A percentile compares a stretch with the other conserved stretches of the same genome.
phyloP scores from a whole-genome alignment of 2,888 invertebrate genomes.

The Mythimna albipuncta region DNA sequence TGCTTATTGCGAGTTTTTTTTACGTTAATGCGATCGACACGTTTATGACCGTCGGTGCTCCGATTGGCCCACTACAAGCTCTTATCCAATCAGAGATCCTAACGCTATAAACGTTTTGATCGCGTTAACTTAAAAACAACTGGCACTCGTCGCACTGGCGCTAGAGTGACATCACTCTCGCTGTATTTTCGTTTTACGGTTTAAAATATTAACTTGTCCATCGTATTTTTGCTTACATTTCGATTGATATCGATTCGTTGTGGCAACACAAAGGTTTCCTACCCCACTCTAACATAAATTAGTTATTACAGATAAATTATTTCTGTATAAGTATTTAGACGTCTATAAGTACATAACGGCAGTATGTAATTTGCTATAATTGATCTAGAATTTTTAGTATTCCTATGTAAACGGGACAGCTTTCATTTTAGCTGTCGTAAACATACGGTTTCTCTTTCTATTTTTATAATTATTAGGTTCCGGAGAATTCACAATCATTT shows the following conservation, averaged over 20 bases:
- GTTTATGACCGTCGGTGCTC: too few relatives aligned
- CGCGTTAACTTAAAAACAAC: too few relatives aligned
- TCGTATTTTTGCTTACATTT: slow-evolving; percentile 17
- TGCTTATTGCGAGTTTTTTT: too few relatives aligned
- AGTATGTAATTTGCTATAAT: slow-evolving; percentile 34
- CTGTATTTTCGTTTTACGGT: slow-evolving; percentile 1
- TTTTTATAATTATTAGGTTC: slow-evolving; percentile 2
- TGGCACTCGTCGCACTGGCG: not conserved
- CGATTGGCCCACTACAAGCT: too few relatives aligned
- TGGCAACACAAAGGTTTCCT: slow-evolving; percentile 21
- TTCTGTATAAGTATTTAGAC: slow-evolving; percentile 29
- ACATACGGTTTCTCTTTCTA: not conserved
- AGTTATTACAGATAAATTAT: not conserved
- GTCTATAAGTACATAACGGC: slow-evolving; percentile 52
- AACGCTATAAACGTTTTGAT: too few relatives aligned
- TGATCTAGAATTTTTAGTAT: slow-evolving; percentile 28
- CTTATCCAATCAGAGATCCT: too few relatives aligned
- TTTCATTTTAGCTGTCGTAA: not conserved
- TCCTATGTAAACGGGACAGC: not conserved
- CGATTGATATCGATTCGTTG: slow-evolving; percentile 47
- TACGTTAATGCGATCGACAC: too few relatives aligned
- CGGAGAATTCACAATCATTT: not conserved
- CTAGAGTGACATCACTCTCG: not conserved
- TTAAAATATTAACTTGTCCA: not conserved
- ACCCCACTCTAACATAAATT: slow-evolving; percentile 8